Base-by-base conservation (phyloP, 1,140 invertebrate species). In the Drosophila mojavensis region DNA sequence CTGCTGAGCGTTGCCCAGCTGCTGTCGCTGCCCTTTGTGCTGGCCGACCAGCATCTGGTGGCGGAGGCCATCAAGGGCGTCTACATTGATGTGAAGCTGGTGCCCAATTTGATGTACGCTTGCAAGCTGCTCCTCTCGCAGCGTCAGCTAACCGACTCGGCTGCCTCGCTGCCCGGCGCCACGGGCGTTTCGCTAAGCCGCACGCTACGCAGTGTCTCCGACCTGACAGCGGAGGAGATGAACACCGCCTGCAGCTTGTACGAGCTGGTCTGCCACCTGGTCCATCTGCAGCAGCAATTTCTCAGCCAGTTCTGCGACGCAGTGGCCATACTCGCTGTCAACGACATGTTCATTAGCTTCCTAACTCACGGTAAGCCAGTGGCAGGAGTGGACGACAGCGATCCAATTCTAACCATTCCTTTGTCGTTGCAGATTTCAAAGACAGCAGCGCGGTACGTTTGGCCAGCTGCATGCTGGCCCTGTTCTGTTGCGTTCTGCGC, bases 281-380 rank as follows among this genome's bases (percentile, higher is more conserved):
- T 96, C 59, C 94, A 97, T 78, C 91, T 94, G 11, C 94, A 95
- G 33, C 94, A 95, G 26, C 94, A 95, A 60, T 97, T 96, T 89
- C 93, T 97, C 0, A 93, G 94, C 1, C 96, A 97, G 79, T 95
- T 97, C 82, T 97, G 96, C 82, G 95, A 97, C 68, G 94, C 96
- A 2, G 93, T 97, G 28, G 94, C 94, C n/a, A 94, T 96, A 36
- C 93, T 96, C 24, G 94, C 94, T 58, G 94, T 94, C 3, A 93
- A 93, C 66, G 80, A 93, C 7, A 91, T 95, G 5, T 93, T 95
- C 61, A 93, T 93, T 3, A 88, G 91, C 24, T 93, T 95, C 41
- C 88, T 95, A 5, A 91, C 88, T 4, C 91, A 93, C 20, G 93
- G 94, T 94, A 88, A 91, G 93, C 80, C 1, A 24, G 33, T 10